Percentiles rank a stretch among this genome's conserved stretches.
Conservation (phyloP, 1,140 invertebrate genomes). For the Lamellibrachia luymesi region DNA sequence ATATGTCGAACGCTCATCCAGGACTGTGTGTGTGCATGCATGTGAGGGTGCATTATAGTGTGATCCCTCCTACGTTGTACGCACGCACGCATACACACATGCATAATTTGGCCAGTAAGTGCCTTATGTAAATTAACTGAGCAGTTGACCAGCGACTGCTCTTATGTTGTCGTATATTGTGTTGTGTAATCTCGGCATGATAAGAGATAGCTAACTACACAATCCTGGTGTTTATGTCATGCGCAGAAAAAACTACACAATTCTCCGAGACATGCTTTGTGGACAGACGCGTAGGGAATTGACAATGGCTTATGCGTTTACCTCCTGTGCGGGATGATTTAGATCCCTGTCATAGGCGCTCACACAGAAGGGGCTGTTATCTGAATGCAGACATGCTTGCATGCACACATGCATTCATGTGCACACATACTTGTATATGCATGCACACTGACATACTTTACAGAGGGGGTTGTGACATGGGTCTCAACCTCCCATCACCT, state of each 20-base stretch:
- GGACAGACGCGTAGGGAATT: neutral
- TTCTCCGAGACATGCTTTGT: neutral
- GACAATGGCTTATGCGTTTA: neutral
- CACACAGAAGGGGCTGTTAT: neutral
- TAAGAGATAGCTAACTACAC: neutral
- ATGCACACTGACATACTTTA: too few species aligned
- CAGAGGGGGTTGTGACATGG: too few species aligned
- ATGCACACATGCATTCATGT: too few species aligned
- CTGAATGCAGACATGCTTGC: too few species aligned
- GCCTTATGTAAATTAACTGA: neutral
- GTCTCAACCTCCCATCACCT: too few species aligned
- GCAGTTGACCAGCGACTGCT: neutral
- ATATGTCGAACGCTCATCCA: neutral
- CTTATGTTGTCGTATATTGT: neutral
- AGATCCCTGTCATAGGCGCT: neutral
- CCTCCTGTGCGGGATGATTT: neutral
- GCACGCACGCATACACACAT: neutral
- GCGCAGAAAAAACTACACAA: neutral
- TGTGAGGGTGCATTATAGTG: neutral
- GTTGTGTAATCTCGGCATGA: neutral
- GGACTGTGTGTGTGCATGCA: neutral
- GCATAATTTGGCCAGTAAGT: neutral
- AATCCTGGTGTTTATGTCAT: neutral
- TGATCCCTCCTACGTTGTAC: neutral
- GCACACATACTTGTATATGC: too few species aligned